These are phyloP conservation scores for Nephila pilipes DNA, from an alignment of 1,140 invertebrate genomes.

Conservation along the genomic window DNA sequence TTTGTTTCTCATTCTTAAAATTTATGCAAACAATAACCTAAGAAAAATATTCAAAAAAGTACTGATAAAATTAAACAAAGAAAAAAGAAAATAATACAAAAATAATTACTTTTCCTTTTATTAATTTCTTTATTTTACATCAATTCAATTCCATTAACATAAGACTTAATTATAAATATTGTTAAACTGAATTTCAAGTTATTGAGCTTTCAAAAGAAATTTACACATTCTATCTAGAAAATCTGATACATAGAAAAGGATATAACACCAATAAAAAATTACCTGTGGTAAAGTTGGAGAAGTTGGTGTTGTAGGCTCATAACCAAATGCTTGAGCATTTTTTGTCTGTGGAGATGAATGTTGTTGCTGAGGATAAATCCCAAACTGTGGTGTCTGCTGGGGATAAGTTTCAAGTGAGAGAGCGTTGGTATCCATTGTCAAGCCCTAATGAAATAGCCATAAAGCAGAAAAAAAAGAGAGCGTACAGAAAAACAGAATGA, in stretches of 20 bases:
- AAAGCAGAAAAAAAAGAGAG: constrained; percentile 71
- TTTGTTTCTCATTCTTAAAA: too few relatives aligned
- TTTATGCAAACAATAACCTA: too few relatives aligned
- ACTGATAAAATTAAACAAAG: too few relatives aligned
- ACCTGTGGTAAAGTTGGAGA: constrained; percentile 75
- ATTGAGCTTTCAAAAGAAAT: too few relatives aligned
- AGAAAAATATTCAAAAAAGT: too few relatives aligned
- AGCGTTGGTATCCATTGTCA: constrained; percentile 78
- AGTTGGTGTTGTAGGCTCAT: constrained; percentile 70
- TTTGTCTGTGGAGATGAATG: constrained; percentile 44
- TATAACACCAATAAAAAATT: background rate
- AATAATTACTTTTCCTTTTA: too few relatives aligned
- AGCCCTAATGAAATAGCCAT: constrained; percentile 75
- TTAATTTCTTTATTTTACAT: too few relatives aligned
- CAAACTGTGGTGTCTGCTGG: constrained; percentile 75
- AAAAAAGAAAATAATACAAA: too few relatives aligned
- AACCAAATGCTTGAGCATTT: constrained; percentile 63
- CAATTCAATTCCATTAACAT: too few relatives aligned
- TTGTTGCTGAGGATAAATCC: constrained; percentile 76
- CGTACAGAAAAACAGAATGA: constrained; percentile 73
- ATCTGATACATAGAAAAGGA: background rate
- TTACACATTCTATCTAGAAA: too few relatives aligned
- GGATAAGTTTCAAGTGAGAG: constrained; percentile 77
- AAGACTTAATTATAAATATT: too few relatives aligned
- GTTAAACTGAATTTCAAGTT: too few relatives aligned